phyloP scores from a whole-genome alignment of 2,113 vertebrate genomes.

The Xenopus borealis region DNA sequence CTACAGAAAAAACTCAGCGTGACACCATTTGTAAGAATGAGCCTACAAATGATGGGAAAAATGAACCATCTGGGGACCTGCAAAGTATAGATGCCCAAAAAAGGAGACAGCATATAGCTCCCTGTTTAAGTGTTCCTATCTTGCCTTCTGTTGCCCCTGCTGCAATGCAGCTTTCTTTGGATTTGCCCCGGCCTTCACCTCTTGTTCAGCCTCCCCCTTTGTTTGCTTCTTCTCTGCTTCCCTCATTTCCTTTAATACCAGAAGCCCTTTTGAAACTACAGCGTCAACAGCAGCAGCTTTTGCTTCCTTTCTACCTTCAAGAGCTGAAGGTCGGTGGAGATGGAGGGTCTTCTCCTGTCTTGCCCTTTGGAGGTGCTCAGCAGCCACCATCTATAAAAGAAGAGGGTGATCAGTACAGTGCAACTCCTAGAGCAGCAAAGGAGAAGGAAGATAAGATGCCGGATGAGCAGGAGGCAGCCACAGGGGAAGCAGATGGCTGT shows the following conservation, averaged over 20 bases:
- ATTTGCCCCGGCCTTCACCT: conserved; percentile 55
- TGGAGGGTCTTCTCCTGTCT: conserved; percentile 51
- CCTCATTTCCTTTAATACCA: conserved; percentile 58
- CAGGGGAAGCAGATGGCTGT: conserved; percentile 22
- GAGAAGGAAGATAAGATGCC: conserved; percentile 21
- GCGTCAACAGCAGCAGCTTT: conserved; percentile 60
- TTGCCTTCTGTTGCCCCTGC: conserved; percentile 47
- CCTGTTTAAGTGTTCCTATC: conserved; percentile 29
- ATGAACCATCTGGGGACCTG: neutral
- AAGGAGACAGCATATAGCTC: conserved; percentile 26
- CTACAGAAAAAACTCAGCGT: conserved; percentile 34
- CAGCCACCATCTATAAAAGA: conserved; percentile 24
- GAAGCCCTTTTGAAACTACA: conserved; percentile 64
- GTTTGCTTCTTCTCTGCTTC: conserved; percentile 58
- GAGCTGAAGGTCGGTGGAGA: conserved; percentile 63
- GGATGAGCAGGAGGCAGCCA: conserved; percentile 28
- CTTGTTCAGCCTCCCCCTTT: conserved; percentile 51
- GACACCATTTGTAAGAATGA: conserved; percentile 47
- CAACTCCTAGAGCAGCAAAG: conserved; percentile 24
- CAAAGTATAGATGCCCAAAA: conserved; percentile 14
- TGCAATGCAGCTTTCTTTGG: conserved; percentile 53
- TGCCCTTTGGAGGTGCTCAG: conserved; percentile 48
- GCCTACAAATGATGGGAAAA: conserved; percentile 47
- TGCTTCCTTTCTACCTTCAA: conserved; percentile 65
- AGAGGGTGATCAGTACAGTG: conserved; percentile 27